Conservation (phyloP, 2,888 invertebrate genomes). For the Meiosimyza decipiens region DNA sequence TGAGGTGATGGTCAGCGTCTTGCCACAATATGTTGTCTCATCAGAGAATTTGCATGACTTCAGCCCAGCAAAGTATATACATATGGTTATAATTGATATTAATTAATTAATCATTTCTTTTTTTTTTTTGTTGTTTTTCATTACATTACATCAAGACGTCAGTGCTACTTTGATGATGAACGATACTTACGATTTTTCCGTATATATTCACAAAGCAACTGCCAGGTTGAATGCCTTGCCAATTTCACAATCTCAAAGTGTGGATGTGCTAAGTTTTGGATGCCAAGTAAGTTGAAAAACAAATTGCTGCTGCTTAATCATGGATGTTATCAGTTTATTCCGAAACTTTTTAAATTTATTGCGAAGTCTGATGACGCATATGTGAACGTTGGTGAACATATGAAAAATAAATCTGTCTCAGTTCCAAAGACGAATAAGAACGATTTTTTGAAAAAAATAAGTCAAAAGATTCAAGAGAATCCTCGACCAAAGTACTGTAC, state of each 20-base stretch:
- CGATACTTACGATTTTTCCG: conserved; percentile 74
- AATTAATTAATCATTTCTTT: no score
- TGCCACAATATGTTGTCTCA: conserved; percentile 80
- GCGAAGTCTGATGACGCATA: no score
- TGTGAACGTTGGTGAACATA: no score
- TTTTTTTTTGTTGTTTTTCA: no score
- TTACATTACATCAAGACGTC: conserved; percentile 65
- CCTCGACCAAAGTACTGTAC: no score
- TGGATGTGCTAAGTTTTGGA: conserved; percentile 77
- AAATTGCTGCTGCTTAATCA: background rate
- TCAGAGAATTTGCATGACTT: conserved; percentile 73
- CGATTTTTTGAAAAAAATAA: no score
- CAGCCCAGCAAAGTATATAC: conserved; percentile 65
- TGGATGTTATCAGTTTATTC: background rate
- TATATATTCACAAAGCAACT: conserved; percentile 79
- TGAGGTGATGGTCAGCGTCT: conserved; percentile 76
- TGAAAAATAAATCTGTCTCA: no score
- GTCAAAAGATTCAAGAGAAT: no score
- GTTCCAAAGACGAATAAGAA: no score
- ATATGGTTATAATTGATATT: conserved; percentile 1
- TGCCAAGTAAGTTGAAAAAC: conserved; percentile 68
- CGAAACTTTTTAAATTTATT: background rate
- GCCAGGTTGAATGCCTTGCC: conserved; percentile 77
- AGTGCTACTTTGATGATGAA: conserved; percentile 77
- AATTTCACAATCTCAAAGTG: conserved; percentile 75